Evolutionary conservation across 30 jellyfish, hydroid and myxozoan species (phyloP), one percentile per base, ranked within the genome.

Genomic region (Mastigias papua): DNA sequence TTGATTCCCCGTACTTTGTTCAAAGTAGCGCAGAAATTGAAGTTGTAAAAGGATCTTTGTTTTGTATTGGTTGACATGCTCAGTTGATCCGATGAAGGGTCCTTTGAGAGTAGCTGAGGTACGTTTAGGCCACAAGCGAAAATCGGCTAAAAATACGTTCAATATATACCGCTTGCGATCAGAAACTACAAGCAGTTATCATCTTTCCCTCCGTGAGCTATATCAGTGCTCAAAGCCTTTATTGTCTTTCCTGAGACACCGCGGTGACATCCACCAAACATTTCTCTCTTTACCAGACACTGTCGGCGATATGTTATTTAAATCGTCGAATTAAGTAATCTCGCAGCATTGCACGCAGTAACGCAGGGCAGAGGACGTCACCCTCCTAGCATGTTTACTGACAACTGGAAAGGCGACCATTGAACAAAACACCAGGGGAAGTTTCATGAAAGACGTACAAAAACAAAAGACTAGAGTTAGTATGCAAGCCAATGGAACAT

Each of bases 21-120:
- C 66, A 85, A 66, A 65, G 94, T 85, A 26, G 94, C 94, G 48
- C 88, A 85, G 64, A 85, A 66, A 77, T 85, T 85, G 88, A 85
- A 71, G 54, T 85, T 85, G 78, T 73, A 73, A 81, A 85, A 85
- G 1, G 94, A 50, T 35, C 73, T 85, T 74, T 73, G 92, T 37
- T 69, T 85, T 62, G 94, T 85, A 26, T 73, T 73, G 82, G 82
- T 79, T 20, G 94, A 85, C 94, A 85, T 85, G 27, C 72, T 73
- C 25, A 19, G 46, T 63, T 63, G 74, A 63, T 63, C 74, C 26
- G 21, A 2, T 63, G 37, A 63, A 10, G 37, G 74, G n/a, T 13
- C 19, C 37, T 63, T 25, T n/a, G 37, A 63, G 54, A 42, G 54
- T 42, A 42, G 13, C 54, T 15, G 13, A 63, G 35, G 42, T 25